phyloP scores from a whole-genome alignment of 1,140 invertebrate genomes.

The Bactericera cockerelli region DNA sequence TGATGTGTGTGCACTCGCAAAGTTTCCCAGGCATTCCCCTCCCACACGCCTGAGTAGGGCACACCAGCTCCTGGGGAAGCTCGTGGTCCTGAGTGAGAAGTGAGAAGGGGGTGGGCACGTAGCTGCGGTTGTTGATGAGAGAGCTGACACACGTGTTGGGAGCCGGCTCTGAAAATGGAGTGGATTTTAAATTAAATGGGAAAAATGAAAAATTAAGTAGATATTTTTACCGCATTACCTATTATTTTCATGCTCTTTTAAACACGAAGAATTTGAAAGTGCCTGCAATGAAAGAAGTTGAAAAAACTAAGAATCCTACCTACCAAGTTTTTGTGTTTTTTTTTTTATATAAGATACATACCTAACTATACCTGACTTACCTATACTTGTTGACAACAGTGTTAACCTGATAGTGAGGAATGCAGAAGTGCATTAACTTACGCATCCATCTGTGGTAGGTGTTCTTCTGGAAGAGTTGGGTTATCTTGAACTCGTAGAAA shows the following conservation, averaged over 20 bases:
- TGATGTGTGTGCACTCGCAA: slow-evolving; percentile 6
- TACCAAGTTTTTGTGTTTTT: too few species aligned
- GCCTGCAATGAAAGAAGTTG: too few species aligned
- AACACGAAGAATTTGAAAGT: too few species aligned
- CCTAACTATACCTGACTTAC: too few species aligned
- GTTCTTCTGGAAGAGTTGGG: slow-evolving; percentile 11
- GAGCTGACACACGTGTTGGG: neutral
- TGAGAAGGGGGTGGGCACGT: neutral
- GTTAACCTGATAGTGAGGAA: neutral
- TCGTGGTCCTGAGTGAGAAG: neutral
- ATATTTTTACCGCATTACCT: too few species aligned
- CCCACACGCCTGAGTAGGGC: neutral
- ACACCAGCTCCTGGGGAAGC: neutral
- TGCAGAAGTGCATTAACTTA: slow-evolving; percentile 12
- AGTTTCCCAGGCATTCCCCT: neutral
- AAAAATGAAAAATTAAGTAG: too few species aligned
- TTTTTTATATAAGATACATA: too few species aligned
- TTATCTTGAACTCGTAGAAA: slow-evolving; percentile 1
- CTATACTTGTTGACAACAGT: too few species aligned
- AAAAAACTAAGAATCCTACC: too few species aligned
- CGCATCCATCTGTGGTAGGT: slow-evolving; percentile 14
- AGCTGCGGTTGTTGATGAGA: neutral
- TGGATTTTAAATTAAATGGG: too few species aligned
- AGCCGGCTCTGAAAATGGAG: neutral
- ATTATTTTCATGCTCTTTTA: too few species aligned